Evolutionary conservation across 2,113 vertebrate species (phyloP).

Genomic region (Mohoua ochrocephala): DNA sequence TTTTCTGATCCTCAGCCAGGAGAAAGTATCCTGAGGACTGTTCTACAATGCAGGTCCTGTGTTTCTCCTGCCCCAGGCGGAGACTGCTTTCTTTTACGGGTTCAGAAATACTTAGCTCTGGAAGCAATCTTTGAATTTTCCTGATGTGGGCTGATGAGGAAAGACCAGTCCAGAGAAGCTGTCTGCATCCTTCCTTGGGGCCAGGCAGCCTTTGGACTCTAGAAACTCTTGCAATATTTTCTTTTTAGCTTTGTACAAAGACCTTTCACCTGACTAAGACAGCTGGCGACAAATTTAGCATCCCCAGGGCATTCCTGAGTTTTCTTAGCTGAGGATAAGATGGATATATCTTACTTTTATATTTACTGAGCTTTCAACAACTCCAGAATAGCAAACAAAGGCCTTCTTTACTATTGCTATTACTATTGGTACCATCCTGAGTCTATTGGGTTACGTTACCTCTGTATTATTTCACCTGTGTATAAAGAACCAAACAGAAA

Average conservation of each 20-base stretch:
- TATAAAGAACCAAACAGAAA: neutral
- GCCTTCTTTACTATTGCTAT: neutral
- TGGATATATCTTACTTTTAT: conserved; percentile 27
- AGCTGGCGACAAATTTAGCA: conserved; percentile 17
- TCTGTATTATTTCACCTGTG: neutral
- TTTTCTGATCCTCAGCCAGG: neutral
- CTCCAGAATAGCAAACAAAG: conserved; percentile 8
- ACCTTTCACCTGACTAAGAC: conserved; percentile 45
- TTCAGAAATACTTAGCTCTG: neutral
- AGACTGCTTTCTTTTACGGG: neutral
- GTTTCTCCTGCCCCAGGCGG: neutral
- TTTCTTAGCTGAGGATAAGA: conserved; percentile 33
- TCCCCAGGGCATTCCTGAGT: conserved; percentile 9
- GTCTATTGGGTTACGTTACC: neutral
- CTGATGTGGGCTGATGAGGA: neutral
- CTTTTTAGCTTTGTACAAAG: conserved; percentile 43
- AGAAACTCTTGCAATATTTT: conserved; percentile 51
- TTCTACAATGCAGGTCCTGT: neutral
- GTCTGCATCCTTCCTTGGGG: conserved; percentile 24
- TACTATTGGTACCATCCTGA: neutral
- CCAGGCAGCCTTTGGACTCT: conserved; percentile 22
- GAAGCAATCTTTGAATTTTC: conserved; percentile 25
- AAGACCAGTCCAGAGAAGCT: neutral
- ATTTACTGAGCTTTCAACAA: conserved; percentile 42
- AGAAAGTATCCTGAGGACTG: neutral